Evolutionary conservation across 1,140 invertebrate species (phyloP).

Genomic region (Pentalonia nigronervosa): DNA sequence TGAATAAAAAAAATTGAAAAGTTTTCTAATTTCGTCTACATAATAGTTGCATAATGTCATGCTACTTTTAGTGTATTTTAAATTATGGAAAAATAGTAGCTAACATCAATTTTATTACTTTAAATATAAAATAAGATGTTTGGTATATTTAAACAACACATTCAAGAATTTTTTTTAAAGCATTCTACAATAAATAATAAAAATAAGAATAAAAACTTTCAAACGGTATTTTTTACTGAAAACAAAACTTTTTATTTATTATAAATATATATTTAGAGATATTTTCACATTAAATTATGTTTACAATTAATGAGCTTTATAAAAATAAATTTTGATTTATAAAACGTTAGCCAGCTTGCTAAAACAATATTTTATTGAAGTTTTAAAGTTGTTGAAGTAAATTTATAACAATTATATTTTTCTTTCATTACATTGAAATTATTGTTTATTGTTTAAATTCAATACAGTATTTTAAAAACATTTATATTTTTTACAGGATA

Average conservation of each 20-base stretch:
- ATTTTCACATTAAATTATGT: neutral
- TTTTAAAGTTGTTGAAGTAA: neutral
- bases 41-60: neutral
- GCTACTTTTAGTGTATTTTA: neutral
- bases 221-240: neutral
- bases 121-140: neutral
- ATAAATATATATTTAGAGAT: conserved; percentile 21
- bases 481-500: neutral
- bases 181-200: neutral
- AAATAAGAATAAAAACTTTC: conserved; percentile 6
- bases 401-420: conserved; percentile 6
- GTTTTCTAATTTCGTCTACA: neutral
- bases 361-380: conserved; percentile 3
- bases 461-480: neutral
- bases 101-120: neutral
- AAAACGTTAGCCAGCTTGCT: neutral
- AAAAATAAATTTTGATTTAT: conserved; percentile 19
- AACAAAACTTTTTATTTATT: neutral
- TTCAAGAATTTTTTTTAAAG: neutral
- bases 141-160: neutral
- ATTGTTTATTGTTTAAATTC: neutral
- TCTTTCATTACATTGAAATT: neutral
- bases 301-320: conserved; percentile 17
- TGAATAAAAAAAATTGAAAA: neutral
- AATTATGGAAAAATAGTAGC: neutral